phyloP scores from a whole-genome alignment of 2,113 vertebrate genomes.

The Alouatta palliata region DNA sequence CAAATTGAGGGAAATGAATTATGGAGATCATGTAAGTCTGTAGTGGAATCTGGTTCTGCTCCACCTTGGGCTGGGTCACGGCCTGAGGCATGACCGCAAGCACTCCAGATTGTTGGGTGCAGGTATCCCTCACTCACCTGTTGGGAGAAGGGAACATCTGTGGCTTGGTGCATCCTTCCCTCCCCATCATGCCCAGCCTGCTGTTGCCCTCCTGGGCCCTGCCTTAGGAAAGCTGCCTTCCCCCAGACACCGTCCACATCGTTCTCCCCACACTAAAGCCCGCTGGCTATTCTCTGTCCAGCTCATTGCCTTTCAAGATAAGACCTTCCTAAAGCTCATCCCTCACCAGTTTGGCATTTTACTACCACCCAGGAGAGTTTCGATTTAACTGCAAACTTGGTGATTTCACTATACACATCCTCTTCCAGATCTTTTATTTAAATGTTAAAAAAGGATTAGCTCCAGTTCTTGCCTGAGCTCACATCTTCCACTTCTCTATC shows the following conservation, averaged over 20 bases:
- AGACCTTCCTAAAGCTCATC: neutral
- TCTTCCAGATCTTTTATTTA: slow-evolving; percentile 71
- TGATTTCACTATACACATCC: slow-evolving; percentile 48
- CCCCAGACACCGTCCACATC: neutral
- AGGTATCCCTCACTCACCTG: neutral
- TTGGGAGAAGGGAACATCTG: neutral
- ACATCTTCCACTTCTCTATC: slow-evolving; percentile 34
- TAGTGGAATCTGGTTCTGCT: neutral
- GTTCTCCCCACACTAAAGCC: neutral
- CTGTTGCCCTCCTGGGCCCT: neutral
- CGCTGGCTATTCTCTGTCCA: neutral
- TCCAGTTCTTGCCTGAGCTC: slow-evolving; percentile 52
- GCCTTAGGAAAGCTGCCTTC: neutral
- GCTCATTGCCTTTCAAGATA: slow-evolving; percentile 13
- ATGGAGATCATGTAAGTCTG: neutral
- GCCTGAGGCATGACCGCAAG: neutral
- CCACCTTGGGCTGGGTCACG: neutral
- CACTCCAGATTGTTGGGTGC: neutral
- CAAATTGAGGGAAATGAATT: neutral
- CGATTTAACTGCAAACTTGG: slow-evolving; percentile 41
- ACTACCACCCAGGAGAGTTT: slow-evolving; percentile 42
- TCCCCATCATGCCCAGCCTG: neutral
- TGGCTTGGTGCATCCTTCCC: neutral
- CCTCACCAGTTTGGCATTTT: slow-evolving; percentile 25
- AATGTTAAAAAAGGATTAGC: slow-evolving; percentile 55